These are phyloP conservation scores for Tiliqua scincoides DNA, from an alignment of 2,113 vertebrate species.

Conservation along the genomic window DNA sequence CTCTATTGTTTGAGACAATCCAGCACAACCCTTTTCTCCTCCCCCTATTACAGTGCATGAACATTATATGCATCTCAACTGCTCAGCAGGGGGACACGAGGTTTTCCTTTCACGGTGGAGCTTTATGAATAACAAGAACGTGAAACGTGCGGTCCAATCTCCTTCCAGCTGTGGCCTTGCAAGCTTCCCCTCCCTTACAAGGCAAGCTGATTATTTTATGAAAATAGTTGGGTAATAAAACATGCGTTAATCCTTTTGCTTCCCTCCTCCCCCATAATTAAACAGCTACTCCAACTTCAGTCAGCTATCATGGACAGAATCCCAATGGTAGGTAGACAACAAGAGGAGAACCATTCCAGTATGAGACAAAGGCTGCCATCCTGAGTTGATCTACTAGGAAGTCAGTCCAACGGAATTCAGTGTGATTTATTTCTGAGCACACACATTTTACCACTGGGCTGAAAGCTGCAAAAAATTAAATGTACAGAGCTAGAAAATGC, in stretches of 20 bases:
- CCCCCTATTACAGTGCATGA: constrained; percentile 19
- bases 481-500: not conserved
- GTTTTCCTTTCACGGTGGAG: constrained; percentile 8
- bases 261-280: not conserved
- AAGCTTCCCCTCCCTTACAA: not conserved
- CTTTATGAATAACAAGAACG: not conserved
- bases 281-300: not conserved
- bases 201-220: not conserved
- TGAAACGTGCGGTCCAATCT: not conserved
- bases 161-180: not conserved
- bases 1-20: constrained; percentile 15
- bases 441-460: not conserved
- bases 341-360: not conserved
- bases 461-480: not conserved
- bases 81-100: not conserved
- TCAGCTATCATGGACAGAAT: not conserved
- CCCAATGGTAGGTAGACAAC: not conserved
- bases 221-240: constrained; percentile 17
- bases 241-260: not conserved
- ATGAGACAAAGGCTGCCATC: not conserved
- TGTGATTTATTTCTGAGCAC: not conserved
- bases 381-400: not conserved
- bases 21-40: constrained; percentile 17
- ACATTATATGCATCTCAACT: constrained; percentile 4
- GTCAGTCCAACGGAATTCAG: not conserved